A percentile compares a stretch with the other conserved stretches of the same genome.
Conservation (phyloP, 2,888 invertebrate species). For the Amphipoea lucens region DNA sequence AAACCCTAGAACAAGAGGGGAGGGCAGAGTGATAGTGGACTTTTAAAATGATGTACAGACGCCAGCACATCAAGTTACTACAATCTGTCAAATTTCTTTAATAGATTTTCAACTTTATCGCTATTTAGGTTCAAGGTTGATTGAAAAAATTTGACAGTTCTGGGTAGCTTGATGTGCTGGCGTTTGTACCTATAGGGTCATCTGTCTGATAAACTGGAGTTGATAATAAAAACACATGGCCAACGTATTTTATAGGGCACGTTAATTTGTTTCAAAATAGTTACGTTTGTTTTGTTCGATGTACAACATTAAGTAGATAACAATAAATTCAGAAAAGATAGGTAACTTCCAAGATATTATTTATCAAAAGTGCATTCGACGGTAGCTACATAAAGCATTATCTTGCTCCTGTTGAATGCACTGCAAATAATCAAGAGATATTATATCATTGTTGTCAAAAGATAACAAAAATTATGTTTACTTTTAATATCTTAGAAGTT, state of each 20-base stretch:
- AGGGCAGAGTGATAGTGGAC: neutral
- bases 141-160: too few species aligned
- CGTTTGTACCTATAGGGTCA: neutral
- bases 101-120: too few species aligned
- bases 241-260: slow-evolving; percentile 27
- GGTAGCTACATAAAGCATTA: slow-evolving; percentile 1
- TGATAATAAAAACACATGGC: slow-evolving; percentile 32
- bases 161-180: too few species aligned
- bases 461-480: slow-evolving; percentile 31
- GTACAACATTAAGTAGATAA: neutral
- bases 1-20: neutral
- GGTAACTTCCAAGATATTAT: neutral
- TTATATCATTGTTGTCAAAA: slow-evolving; percentile 18
- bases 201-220: slow-evolving; percentile 3
- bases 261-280: slow-evolving; percentile 4
- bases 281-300: neutral
- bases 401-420: slow-evolving; percentile 27
- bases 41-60: neutral
- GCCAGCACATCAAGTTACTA: too few species aligned
- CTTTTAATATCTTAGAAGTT: slow-evolving; percentile 2
- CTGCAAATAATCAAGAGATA: slow-evolving; percentile 37
- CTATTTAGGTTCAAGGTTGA: too few species aligned
- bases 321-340: neutral
- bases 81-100: too few species aligned
- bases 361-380: slow-evolving; percentile 21